phyloP scores from a whole-genome alignment of 1,140 invertebrate species.

The Drosophila virilis region DNA sequence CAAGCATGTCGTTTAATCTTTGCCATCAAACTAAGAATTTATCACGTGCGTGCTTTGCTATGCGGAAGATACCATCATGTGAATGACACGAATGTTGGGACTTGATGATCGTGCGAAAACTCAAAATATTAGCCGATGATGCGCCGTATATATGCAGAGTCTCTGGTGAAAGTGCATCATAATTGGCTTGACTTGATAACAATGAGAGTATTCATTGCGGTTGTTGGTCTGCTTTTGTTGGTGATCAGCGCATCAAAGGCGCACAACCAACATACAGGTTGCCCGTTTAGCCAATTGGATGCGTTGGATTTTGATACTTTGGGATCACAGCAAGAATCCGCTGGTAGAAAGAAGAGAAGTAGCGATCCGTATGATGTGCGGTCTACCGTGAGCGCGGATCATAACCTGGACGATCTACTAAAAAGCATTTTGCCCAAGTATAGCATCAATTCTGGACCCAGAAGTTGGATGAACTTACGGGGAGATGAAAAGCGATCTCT shows the following conservation, averaged over 20 bases:
- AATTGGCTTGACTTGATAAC: constrained; percentile 21
- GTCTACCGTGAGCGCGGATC: constrained; percentile 38
- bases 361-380: constrained; percentile 33
- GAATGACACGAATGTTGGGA: constrained; percentile 44
- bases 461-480: constrained; percentile 25
- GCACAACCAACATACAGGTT: constrained; percentile 12
- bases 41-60: constrained; percentile 23
- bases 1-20: constrained; percentile 54
- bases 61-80: constrained; percentile 40
- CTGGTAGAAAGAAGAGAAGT: constrained; percentile 32
- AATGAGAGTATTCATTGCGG: constrained; percentile 28
- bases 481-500: constrained; percentile 1
- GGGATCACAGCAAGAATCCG: not conserved
- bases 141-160: constrained; percentile 50
- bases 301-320: not conserved
- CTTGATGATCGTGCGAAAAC: constrained; percentile 51
- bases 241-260: constrained; percentile 4
- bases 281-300: constrained; percentile 38
- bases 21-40: constrained; percentile 62
- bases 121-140: constrained; percentile 11
- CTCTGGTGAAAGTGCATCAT: constrained; percentile 28
- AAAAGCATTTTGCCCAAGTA: constrained; percentile 54
- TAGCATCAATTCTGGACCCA: constrained; percentile 17
- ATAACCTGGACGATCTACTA: constrained; percentile 50
- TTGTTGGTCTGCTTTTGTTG: constrained; percentile 16